Conservation (phyloP, 2,797 vertebrate species). For the Caiman crocodilus region DNA sequence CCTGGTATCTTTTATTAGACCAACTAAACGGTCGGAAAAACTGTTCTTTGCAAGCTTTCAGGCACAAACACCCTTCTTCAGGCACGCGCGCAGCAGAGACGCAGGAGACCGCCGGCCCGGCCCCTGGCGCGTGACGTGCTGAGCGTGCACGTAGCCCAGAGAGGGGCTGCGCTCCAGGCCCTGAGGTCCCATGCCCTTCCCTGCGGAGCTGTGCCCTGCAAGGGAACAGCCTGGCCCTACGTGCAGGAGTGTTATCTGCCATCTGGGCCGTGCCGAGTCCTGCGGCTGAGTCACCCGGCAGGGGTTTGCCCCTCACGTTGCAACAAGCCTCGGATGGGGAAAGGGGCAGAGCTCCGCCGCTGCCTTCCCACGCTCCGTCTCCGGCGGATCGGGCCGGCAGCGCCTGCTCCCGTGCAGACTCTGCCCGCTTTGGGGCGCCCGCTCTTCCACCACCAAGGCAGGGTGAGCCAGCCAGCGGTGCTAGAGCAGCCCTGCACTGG, state of each 20-base stretch:
- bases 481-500: not conserved
- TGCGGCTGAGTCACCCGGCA: rapidly evolving
- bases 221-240: not conserved
- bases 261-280: not conserved
- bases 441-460: too few relatives aligned
- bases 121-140: rapidly evolving
- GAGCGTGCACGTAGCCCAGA: not conserved
- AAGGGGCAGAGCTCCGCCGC: not conserved
- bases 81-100: not conserved
- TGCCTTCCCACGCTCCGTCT: not conserved
- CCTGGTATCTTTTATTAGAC: not conserved
- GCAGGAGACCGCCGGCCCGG: not conserved
- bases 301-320: not conserved
- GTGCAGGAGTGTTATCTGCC: rapidly evolving
- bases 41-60: too few relatives aligned
- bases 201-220: not conserved
- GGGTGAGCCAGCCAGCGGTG: not conserved
- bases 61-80: too few relatives aligned
- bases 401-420: too few relatives aligned
- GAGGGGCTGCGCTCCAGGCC: not conserved
- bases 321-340: slow-evolving; percentile 34
- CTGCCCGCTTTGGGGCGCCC: too few relatives aligned
- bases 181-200: too few relatives aligned
- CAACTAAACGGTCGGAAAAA: too few relatives aligned
- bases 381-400: too few relatives aligned